These are phyloP conservation scores for Tenebrio molitor DNA, from an alignment of 1,140 invertebrate genomes.

Conservation along the genomic window DNA sequence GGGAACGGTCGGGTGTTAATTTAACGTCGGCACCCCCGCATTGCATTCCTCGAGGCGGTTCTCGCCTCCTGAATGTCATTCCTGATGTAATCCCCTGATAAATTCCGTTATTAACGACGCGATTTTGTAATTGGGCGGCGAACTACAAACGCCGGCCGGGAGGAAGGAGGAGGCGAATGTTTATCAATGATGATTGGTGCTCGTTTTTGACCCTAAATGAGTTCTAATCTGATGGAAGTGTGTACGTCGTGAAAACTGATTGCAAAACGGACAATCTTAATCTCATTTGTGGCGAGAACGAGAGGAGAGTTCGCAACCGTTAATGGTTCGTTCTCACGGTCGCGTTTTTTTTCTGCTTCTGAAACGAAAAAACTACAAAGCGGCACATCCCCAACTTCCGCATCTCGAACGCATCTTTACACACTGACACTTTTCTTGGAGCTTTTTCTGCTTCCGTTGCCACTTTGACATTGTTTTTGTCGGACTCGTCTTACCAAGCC, in stretches of 20 bases:
- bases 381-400: too few relatives aligned
- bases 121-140: conserved; percentile 24
- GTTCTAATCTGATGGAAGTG: conserved; percentile 35
- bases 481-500: too few relatives aligned
- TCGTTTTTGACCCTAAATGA: conserved; percentile 36
- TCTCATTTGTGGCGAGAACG: conserved; percentile 42
- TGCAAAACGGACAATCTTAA: conserved; percentile 34
- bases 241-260: conserved; percentile 40
- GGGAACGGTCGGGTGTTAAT: conserved; percentile 30
- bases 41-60: conserved; percentile 12
- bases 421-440: too few relatives aligned
- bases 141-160: conserved; percentile 21
- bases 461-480: too few relatives aligned
- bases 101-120: conserved; percentile 35
- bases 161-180: conserved; percentile 16
- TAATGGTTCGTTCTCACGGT: conserved; percentile 47
- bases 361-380: too few relatives aligned
- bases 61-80: conserved; percentile 26
- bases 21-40: conserved; percentile 24
- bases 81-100: conserved; percentile 27
- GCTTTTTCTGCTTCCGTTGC: too few relatives aligned
- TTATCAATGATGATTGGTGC: conserved; percentile 30
- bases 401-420: conserved; percentile 25
- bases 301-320: conserved; percentile 17
- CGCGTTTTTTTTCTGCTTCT: conserved; percentile 45